phyloP scores from a whole-genome alignment of 2,888 invertebrate genomes.

The Gandaritis pyraliata region DNA sequence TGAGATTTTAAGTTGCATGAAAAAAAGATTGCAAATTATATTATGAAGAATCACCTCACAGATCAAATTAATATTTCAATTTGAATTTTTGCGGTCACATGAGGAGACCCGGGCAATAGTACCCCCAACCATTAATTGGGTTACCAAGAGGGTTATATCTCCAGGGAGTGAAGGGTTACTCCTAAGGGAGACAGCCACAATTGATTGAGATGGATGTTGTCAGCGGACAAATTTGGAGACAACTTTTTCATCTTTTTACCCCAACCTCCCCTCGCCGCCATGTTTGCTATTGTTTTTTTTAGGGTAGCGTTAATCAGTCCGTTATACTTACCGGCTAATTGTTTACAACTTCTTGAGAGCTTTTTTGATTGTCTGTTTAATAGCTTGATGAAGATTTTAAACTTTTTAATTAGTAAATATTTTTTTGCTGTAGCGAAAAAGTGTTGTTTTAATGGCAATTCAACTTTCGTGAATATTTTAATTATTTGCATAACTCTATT shows the following conservation, averaged over 20 bases:
- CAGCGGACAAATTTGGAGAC: conserved; percentile 73
- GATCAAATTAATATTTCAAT: conserved; percentile 78
- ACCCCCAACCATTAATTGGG: conserved; percentile 78
- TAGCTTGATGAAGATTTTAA: conserved; percentile 47
- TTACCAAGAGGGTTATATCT: conserved; percentile 70
- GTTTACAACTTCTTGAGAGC: conserved; percentile 74
- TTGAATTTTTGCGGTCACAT: conserved; percentile 73
- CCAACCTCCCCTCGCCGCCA: conserved; percentile 43
- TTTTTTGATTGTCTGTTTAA: conserved; percentile 58
- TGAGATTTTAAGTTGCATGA: background rate
- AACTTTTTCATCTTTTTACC: conserved; percentile 66
- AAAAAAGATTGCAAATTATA: conserved; percentile 21
- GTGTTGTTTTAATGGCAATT: conserved; percentile 27
- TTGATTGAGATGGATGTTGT: conserved; percentile 84
- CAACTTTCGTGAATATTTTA: conserved; percentile 1
- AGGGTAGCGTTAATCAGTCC: conserved; percentile 61
- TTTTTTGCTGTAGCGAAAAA: conserved; percentile 34
- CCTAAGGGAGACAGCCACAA: conserved; percentile 71
- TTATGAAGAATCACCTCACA: conserved; percentile 42
- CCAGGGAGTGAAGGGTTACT: conserved; percentile 76
- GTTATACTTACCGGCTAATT: conserved; percentile 59
- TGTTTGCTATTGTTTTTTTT: conserved; percentile 56
- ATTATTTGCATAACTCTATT: conserved; percentile 18
- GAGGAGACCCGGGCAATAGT: conserved; percentile 51
- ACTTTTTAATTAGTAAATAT: conserved; percentile 41